phyloP scores from a whole-genome alignment of 2,797 vertebrate species.

The Sternotherus odoratus region DNA sequence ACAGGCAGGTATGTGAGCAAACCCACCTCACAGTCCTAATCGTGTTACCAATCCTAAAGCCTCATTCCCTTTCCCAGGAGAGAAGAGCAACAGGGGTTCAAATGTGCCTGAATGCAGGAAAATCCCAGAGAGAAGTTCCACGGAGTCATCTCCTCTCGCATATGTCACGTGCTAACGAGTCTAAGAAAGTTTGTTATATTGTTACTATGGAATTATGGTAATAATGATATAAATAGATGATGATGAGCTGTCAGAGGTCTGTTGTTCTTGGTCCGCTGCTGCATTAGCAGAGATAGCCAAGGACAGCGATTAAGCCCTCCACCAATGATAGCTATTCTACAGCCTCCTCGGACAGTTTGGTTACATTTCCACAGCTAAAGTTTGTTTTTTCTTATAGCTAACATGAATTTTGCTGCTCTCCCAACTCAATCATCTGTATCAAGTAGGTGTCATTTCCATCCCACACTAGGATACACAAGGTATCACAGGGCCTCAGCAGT shows the following conservation, averaged over 20 bases:
- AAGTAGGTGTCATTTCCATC: background rate
- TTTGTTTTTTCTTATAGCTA: background rate
- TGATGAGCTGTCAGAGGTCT: background rate
- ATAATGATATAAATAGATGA: slow-evolving; percentile 33
- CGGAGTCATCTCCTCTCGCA: background rate
- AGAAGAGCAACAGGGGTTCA: background rate
- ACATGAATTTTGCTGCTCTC: background rate
- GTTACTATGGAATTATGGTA: background rate
- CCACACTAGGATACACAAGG: background rate
- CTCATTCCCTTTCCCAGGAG: background rate
- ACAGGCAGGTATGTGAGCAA: background rate
- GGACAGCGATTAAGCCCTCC: background rate
- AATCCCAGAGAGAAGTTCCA: background rate
- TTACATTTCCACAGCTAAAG: background rate
- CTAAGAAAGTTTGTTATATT: background rate
- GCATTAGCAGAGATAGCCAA: background rate
- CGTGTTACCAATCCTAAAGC: background rate
- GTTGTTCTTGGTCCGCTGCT: background rate
- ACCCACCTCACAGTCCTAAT: background rate
- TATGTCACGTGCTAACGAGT: background rate
- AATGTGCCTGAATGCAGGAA: background rate
- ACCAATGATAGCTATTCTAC: background rate
- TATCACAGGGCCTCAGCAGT: background rate
- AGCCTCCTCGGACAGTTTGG: background rate
- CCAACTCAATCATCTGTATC: background rate